Evolutionary conservation across 2,797 vertebrate species (phyloP), one percentile per base, ranked within the genome.

Genomic region (Picus viridis): DNA sequence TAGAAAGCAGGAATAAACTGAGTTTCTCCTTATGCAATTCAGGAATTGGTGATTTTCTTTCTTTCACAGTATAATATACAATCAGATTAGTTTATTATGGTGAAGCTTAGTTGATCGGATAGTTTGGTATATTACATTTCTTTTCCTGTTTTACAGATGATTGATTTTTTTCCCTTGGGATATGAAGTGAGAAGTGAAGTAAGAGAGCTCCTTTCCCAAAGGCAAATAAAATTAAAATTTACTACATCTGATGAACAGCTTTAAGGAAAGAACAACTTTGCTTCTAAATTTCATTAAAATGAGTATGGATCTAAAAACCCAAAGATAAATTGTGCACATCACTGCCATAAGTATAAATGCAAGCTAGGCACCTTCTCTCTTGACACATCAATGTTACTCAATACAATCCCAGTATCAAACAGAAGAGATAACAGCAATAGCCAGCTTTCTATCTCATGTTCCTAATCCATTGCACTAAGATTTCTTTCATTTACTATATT

Each of bases 71-170:
- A 9, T 36, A 51, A 63, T 49, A 30, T 2, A 65, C 17, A 53
- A 69, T 68, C 34, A 39, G n/a, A 30, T 72, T 23, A 23, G 19
- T 59, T 86, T 83, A 47, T 78, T 83, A 34, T 34, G 59, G 41
- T 58, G 47, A 72, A 41, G 16, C 17, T 75, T 58, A 67, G 56
- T 76, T 90, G 64, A 70, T 88, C 81, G 90, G 61, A 54, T 77
- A 30, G n/a, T 49, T 72, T 51, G 18, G 8, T 47, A 9, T 78
- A 26, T 68, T 71, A 41, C 8, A 47, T 86, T 91, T 72, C 80
- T 68, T 93, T 83, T 67, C 49, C 59, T 76, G 36, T 86, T 88
- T 90, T 70, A 88, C 81, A 82, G 86, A 18, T 88, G 68, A 71
- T 39, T 82, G 74, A 39, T 73, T 6, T 58, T 92, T 93, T 86